These are phyloP conservation scores for Bubalus kerabau DNA, from an alignment of 2,113 vertebrate species.

Conservation along the genomic window DNA sequence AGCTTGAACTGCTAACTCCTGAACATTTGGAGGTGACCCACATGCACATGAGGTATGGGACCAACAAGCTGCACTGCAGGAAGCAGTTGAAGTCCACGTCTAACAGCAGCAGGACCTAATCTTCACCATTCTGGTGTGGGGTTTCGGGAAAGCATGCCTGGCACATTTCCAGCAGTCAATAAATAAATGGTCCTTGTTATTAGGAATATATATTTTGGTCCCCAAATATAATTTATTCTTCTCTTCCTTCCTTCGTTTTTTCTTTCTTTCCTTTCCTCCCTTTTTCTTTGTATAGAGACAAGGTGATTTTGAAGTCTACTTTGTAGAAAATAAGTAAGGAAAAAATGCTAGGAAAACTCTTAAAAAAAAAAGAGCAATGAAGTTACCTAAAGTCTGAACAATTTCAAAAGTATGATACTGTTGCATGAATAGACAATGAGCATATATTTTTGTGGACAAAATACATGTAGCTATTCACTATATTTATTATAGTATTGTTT, in stretches of 20 bases:
- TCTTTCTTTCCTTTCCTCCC: neutral
- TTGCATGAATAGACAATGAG: neutral
- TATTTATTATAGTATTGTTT: neutral
- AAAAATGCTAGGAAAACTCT: neutral
- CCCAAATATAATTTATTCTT: neutral
- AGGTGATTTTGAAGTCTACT: neutral
- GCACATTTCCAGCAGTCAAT: neutral
- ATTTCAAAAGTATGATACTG: neutral
- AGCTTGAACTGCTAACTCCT: neutral
- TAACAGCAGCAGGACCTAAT: neutral
- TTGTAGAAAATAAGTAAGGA: neutral
- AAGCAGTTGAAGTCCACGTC: neutral
- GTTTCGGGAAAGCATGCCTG: neutral
- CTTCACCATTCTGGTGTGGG: neutral
- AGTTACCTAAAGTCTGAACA: neutral
- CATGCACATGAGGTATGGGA: neutral
- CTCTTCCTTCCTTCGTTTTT: neutral
- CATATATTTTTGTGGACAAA: neutral
- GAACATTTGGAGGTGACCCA: neutral
- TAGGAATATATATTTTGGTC: neutral
- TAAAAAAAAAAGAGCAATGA: neutral
- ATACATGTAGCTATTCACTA: neutral
- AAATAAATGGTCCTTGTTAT: neutral
- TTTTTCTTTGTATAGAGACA: neutral
- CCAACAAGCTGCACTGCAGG: fast-evolving